Conservation (phyloP, 2,113 vertebrate species). For the Diphyllodes magnificus region DNA sequence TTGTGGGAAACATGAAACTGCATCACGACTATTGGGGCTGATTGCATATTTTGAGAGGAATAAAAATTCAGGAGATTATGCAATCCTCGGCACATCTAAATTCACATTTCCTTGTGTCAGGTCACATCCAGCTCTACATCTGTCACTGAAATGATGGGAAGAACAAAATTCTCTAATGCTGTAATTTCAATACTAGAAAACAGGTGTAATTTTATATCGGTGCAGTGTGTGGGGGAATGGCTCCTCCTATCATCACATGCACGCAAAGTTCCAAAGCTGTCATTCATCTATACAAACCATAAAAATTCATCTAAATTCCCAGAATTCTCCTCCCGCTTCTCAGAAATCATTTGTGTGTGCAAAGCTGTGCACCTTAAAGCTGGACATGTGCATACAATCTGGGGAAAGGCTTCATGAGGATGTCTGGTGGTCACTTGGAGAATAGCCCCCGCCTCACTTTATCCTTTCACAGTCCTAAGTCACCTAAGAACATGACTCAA, state of each 20-base stretch:
- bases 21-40: fast-evolving
- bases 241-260: not conserved
- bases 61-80: not conserved
- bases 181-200: not conserved
- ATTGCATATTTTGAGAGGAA: not conserved
- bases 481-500: not conserved
- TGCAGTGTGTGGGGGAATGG: fast-evolving
- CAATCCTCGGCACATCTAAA: not conserved
- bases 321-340: not conserved
- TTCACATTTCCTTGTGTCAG: not conserved
- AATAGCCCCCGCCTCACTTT: not conserved
- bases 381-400: fast-evolving
- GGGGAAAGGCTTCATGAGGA: not conserved
- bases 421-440: not conserved
- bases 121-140: not conserved
- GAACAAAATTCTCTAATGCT: not conserved
- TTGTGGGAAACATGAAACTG: not conserved
- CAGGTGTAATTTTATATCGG: not conserved
- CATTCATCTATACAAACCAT: not conserved
- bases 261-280: not conserved
- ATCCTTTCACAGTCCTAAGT: not conserved
- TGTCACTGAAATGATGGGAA: not conserved
- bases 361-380: not conserved
- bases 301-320: not conserved
- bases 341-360: not conserved